phyloP scores from a whole-genome alignment of 2,113 vertebrate species.

The Tragelaphus buxtoni region DNA sequence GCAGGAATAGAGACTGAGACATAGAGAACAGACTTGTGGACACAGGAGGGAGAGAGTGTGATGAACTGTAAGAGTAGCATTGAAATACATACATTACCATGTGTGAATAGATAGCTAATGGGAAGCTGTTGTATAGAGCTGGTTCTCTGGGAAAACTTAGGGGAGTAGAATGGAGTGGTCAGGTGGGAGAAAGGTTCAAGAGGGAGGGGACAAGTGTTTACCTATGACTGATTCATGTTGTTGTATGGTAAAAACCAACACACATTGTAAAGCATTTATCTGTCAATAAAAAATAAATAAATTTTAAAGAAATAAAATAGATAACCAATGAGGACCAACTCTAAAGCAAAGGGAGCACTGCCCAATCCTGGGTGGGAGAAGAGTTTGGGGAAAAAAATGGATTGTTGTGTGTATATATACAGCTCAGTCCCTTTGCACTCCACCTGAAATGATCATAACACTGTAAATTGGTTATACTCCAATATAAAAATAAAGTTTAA shows the following conservation, averaged over 20 bases:
- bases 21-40: not conserved
- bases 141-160: not conserved
- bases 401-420: not conserved
- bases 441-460: not conserved
- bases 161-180: not conserved
- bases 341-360: not conserved
- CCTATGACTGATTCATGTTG: not conserved
- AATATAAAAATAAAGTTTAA: not conserved
- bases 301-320: not conserved
- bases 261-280: not conserved
- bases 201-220: not conserved
- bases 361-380: not conserved
- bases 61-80: not conserved
- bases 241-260: not conserved
- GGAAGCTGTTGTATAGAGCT: not conserved
- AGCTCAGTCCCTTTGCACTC: not conserved
- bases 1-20: not conserved
- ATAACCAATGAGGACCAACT: not conserved
- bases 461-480: not conserved
- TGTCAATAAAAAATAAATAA: not conserved
- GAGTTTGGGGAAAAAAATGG: not conserved
- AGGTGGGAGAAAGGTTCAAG: not conserved
- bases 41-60: not conserved
- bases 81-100: not conserved
- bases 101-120: not conserved